phyloP scores from a whole-genome alignment of 2,888 invertebrate genomes.

The Mimumesa dahlbomi region DNA sequence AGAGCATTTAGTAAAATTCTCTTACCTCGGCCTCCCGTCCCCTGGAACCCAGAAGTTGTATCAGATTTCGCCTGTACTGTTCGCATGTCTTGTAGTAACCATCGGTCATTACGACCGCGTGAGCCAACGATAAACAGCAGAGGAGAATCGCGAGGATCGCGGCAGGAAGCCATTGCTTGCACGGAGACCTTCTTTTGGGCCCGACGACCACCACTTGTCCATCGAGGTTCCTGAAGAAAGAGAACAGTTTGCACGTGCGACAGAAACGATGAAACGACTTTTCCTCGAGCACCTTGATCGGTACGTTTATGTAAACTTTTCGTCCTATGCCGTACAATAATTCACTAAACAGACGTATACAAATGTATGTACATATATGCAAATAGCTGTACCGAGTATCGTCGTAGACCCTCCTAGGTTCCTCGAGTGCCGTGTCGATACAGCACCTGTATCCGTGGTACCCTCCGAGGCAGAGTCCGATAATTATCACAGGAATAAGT shows the following conservation, averaged over 20 bases:
- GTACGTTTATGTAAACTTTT: too few species aligned
- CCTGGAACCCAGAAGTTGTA: slow-evolving; percentile 79
- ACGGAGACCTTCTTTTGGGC: slow-evolving; percentile 67
- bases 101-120: slow-evolving; percentile 87
- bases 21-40: slow-evolving; percentile 67
- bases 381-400: slow-evolving; percentile 34
- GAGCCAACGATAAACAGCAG: slow-evolving; percentile 85
- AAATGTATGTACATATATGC: too few species aligned
- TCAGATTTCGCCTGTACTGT: slow-evolving; percentile 86
- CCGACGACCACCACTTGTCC: slow-evolving; percentile 67
- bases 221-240: slow-evolving; percentile 58
- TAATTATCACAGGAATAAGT: slow-evolving; percentile 67
- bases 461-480: slow-evolving; percentile 68
- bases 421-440: slow-evolving; percentile 63
- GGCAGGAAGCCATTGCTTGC: slow-evolving; percentile 84
- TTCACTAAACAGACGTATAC: too few species aligned
- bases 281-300: too few species aligned
- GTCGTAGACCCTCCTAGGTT: slow-evolving; percentile 47
- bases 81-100: slow-evolving; percentile 89
- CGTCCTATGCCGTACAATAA: too few species aligned
- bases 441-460: slow-evolving; percentile 79
- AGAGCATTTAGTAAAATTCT: too few species aligned
- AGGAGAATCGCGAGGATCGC: slow-evolving; percentile 84
- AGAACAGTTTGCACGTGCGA: too few species aligned
- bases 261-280: neutral